Evolutionary conservation across 2,888 invertebrate genomes (phyloP), one percentile per base, ranked within the genome.

Genomic region (Napeogenes inachia): DNA sequence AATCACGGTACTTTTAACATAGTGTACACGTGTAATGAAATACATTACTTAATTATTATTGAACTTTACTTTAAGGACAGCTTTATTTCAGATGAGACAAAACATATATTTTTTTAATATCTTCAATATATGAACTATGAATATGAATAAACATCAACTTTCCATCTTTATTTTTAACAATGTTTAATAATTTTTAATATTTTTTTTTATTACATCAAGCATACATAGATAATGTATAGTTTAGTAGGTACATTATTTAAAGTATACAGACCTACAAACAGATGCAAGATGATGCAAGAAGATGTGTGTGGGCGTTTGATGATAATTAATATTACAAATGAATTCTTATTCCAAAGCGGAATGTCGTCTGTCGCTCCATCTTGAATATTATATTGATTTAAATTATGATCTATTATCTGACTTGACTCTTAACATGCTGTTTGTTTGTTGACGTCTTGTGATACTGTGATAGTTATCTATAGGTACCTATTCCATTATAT

Each of bases 291-390:
- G 21, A 21, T 21, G 21, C 21, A 21, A 21, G 21, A 21, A 42
- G 13, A 45, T 46, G 45, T 13, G 33, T 13, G 45, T 53, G 30
- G 33, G 12, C 13, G 30, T n/a, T 21, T 8, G 50, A 38, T 56
- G 47, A 59, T 61, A 61, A 66, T 66, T 61, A 66, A 45, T 46
- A 61, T 61, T 61, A 63, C 63, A 66, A 66, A 66, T 63, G 45
- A 59, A 63, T 62, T 55, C 60, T 46, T 57, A 66, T 66, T 63
- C 61, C 59, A 55, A 57, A 61, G 38, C 32, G 4, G 13, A 13
- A 13, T 61, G 56, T 12, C 10, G 50, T 50, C 8, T 50, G 42
- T 42, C 42, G 42, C 50, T 50, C 50, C 50, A 50, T 50, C 50
- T 50, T 50, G 50, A 50, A 42, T 42, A 10, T 45, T 50, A 21